Evolutionary conservation across 2,113 vertebrate genomes (phyloP).

Genomic region (Lophura nycthemera): DNA sequence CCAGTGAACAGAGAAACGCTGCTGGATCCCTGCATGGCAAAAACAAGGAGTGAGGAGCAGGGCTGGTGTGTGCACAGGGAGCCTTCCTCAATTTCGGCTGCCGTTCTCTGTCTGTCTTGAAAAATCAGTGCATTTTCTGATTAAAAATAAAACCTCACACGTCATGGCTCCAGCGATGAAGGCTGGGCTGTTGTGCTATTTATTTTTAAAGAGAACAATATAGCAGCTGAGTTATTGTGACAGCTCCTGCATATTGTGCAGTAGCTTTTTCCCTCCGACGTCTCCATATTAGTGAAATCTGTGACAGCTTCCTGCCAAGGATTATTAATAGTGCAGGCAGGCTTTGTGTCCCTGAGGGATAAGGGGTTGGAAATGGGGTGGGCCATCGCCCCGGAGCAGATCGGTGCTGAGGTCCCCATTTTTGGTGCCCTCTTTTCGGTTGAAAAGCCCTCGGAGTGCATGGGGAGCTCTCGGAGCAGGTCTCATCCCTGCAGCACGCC

Average conservation of each 20-base stretch:
- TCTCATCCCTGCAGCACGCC: not conserved
- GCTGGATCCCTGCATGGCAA: not conserved
- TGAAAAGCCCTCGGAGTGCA: not conserved
- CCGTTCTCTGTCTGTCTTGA: not conserved
- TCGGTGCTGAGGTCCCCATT: not conserved
- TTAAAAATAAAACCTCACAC: constrained; percentile 38
- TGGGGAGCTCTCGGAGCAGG: not conserved
- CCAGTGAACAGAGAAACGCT: not conserved
- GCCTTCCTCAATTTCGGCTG: not conserved
- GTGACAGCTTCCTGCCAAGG: constrained; percentile 41
- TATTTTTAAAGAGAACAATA: constrained; percentile 64
- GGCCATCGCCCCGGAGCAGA: not conserved
- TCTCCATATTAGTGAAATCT: constrained; percentile 54
- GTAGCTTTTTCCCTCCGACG: constrained; percentile 26
- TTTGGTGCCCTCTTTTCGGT: not conserved
- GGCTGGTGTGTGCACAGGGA: not conserved
- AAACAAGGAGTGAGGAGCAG: not conserved
- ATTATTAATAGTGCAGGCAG: constrained; percentile 55
- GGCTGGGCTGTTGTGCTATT: constrained; percentile 53
- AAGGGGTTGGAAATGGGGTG: not conserved
- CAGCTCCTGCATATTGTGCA: constrained; percentile 44
- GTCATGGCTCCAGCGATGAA: constrained; percentile 4
- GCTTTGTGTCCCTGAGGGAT: constrained; percentile 3
- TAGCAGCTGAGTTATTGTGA: constrained; percentile 57
- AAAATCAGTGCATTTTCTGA: constrained; percentile 35